These are phyloP conservation scores for Reticulitermes speratus DNA, from an alignment of 1,140 invertebrate genomes.

Conservation along the genomic window DNA sequence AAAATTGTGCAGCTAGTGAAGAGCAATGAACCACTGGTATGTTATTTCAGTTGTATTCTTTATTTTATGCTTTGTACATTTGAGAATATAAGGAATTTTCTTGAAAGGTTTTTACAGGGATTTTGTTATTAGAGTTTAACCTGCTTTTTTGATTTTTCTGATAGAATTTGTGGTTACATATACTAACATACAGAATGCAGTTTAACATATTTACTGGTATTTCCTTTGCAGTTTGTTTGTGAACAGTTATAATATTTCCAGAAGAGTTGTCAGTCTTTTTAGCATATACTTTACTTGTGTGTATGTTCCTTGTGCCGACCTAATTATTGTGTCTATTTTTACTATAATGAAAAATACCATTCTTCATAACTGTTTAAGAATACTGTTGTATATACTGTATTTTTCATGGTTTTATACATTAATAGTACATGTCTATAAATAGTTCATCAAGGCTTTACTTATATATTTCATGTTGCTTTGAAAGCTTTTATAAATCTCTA, in stretches of 20 bases:
- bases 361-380: neutral
- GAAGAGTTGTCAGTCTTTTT: neutral
- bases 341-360: neutral
- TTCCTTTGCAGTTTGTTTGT: neutral
- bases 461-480: slow-evolving; percentile 2
- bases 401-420: neutral
- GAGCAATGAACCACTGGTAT: slow-evolving; percentile 94
- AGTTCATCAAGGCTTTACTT: neutral
- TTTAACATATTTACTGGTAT: neutral
- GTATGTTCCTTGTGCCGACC: neutral
- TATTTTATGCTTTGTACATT: neutral
- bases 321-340: neutral
- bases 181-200: neutral
- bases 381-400: slow-evolving; percentile 8
- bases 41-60: slow-evolving; percentile 43
- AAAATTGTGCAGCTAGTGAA: slow-evolving; percentile 97
- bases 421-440: neutral
- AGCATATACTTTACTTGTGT: neutral
- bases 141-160: neutral
- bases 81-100: too few relatives aligned
- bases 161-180: too few relatives aligned
- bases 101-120: too few relatives aligned
- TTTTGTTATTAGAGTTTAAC: neutral
- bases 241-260: neutral
- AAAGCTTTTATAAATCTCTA: slow-evolving; percentile 24